Evolutionary conservation across 2,797 vertebrate genomes (phyloP).

Genomic region (Chrosomus eos): DNA sequence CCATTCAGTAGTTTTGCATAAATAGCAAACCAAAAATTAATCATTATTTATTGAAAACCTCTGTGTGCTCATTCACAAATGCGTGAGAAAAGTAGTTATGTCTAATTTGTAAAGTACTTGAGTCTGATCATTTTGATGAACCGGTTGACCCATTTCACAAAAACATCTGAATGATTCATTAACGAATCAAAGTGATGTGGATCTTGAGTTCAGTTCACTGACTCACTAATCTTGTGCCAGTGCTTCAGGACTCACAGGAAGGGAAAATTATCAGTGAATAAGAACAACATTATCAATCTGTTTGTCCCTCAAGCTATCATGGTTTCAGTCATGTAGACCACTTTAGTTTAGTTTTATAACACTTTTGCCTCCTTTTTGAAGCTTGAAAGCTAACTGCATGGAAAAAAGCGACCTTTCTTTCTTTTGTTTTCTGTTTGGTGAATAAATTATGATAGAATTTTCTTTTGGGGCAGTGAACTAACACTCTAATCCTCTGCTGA

Average conservation of each 20-base stretch:
- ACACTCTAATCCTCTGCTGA: constrained; percentile 35
- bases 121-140: neutral
- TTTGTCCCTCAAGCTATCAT: neutral
- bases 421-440: neutral
- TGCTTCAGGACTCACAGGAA: neutral
- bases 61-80: neutral
- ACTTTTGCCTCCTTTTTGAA: neutral
- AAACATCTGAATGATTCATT: neutral
- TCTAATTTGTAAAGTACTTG: neutral
- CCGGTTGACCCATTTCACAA: neutral
- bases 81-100: neutral
- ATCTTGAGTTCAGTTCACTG: neutral
- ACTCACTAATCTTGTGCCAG: neutral
- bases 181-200: neutral
- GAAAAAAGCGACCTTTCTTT: neutral
- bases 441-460: neutral
- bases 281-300: neutral
- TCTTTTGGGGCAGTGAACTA: neutral
- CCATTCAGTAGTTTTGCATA: neutral
- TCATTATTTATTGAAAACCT: neutral
- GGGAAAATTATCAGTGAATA: neutral
- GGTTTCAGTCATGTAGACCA: neutral
- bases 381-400: constrained; percentile 6
- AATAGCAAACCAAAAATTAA: neutral
- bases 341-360: neutral